Conservation (phyloP, 2,888 invertebrate species). For the Amblyjoppa fuscipennis region DNA sequence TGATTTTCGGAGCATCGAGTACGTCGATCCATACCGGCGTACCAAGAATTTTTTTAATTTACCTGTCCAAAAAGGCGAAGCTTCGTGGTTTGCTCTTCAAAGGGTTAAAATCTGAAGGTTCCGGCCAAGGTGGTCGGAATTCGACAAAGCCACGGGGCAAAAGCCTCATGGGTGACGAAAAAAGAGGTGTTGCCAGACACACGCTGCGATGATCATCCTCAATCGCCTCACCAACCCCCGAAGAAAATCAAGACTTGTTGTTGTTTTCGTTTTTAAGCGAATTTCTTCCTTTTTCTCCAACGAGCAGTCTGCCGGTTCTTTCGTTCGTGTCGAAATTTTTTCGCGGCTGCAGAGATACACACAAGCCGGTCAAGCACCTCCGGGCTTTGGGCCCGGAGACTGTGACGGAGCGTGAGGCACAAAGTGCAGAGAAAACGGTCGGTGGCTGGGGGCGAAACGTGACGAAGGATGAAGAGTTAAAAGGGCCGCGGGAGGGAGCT, state of each 20-base stretch:
- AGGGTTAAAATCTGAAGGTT: neutral
- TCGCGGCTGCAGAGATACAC: slow-evolving; percentile 8
- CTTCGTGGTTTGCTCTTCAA: neutral
- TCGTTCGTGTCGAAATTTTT: slow-evolving; percentile 24
- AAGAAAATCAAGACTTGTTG: slow-evolving; percentile 15
- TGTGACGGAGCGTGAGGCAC: slow-evolving; percentile 20
- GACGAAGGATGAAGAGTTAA: slow-evolving; percentile 55
- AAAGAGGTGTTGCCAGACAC: neutral
- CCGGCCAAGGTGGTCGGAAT: neutral
- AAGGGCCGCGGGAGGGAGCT: slow-evolving; percentile 43
- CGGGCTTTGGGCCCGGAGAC: slow-evolving; percentile 2
- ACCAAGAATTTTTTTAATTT: neutral
- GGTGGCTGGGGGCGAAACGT: slow-evolving; percentile 32
- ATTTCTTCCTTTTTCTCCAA: slow-evolving; percentile 35
- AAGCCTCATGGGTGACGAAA: neutral
- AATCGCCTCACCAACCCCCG: slow-evolving; percentile 8
- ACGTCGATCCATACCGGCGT: no score
- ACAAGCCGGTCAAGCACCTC: slow-evolving; percentile 34
- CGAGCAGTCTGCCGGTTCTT: slow-evolving; percentile 24
- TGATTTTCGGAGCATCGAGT: neutral
- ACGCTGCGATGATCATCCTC: slow-evolving; percentile 34
- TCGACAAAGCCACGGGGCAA: neutral
- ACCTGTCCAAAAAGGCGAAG: neutral
- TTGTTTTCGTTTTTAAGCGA: neutral
- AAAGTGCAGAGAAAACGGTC: slow-evolving; percentile 46